Conservation (phyloP, 2,113 vertebrate genomes). For the Lota lota region DNA sequence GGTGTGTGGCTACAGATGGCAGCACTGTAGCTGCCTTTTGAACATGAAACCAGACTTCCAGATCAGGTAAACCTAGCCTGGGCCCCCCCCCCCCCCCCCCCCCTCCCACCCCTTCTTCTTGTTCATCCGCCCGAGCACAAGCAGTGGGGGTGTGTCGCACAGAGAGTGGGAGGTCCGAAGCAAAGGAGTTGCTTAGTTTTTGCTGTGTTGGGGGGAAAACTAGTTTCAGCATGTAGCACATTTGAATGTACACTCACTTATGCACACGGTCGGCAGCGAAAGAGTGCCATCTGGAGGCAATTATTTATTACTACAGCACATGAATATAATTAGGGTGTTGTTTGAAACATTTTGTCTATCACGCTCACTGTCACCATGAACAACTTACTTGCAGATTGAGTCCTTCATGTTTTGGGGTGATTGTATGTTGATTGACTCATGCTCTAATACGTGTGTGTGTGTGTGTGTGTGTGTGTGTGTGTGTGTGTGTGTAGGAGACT, state of each 20-base stretch:
- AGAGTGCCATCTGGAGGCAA: constrained; percentile 48
- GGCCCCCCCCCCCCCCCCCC: constrained; percentile 11
- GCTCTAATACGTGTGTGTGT: neutral
- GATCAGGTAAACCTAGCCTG: constrained; percentile 33
- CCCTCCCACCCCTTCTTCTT: constrained; percentile 4
- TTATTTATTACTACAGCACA: constrained; percentile 10
- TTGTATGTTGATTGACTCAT: too few species aligned
- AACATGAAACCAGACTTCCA: constrained; percentile 13
- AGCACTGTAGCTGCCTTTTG: neutral
- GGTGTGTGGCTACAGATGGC: neutral
- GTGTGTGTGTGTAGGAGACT: constrained; percentile 78
- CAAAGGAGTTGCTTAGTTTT: constrained; percentile 29
- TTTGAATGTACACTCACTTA: neutral
- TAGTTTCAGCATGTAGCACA: constrained; percentile 18
- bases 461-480: neutral
- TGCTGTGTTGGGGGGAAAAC: constrained; percentile 26
- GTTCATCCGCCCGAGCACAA: constrained; percentile 16
- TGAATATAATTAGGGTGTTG: neutral
- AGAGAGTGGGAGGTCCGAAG: constrained; percentile 14
- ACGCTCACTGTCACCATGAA: neutral
- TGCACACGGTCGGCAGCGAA: neutral
- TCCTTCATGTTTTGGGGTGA: neutral
- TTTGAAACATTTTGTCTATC: neutral
- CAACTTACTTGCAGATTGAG: neutral
- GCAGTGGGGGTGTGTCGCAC: constrained; percentile 15